Conservation (phyloP, 2,888 invertebrate species). For the Anodontia alba region DNA sequence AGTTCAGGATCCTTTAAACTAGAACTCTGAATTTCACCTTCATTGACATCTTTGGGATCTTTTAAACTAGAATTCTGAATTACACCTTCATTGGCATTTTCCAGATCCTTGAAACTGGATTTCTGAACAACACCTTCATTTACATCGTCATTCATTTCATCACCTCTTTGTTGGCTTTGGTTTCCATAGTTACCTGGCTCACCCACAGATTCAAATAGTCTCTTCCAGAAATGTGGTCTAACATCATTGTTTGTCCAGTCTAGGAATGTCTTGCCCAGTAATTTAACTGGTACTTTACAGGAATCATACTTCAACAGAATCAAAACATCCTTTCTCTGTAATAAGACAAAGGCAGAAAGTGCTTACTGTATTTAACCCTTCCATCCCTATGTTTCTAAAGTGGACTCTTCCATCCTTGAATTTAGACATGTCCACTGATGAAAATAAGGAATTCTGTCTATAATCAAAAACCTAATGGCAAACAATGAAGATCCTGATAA, state of each 20-base stretch:
- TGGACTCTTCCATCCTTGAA: too few relatives aligned
- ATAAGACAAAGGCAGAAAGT: conserved; percentile 14
- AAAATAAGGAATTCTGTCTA: background rate
- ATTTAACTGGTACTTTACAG: conserved; percentile 66
- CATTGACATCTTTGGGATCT: background rate
- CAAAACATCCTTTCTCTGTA: conserved; percentile 67
- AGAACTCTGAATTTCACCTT: background rate
- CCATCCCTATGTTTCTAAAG: too few relatives aligned
- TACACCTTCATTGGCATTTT: background rate
- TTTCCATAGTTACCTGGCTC: conserved; percentile 45
- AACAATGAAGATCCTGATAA: too few relatives aligned
- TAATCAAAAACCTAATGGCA: too few relatives aligned
- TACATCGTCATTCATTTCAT: background rate
- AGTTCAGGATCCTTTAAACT: background rate
- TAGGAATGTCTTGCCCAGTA: conserved; percentile 71
- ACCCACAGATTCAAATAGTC: conserved; percentile 64
- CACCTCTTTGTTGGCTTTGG: background rate
- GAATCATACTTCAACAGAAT: conserved; percentile 65
- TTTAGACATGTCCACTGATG: too few relatives aligned
- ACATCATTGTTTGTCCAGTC: conserved; percentile 67
- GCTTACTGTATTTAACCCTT: too few relatives aligned
- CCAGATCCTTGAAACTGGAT: background rate
- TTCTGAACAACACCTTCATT: background rate
- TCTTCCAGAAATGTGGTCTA: conserved; percentile 67
- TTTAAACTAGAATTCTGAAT: background rate